These are phyloP conservation scores for Oxystoma pomonae DNA, from an alignment of 2,888 invertebrate species.

Conservation along the genomic window DNA sequence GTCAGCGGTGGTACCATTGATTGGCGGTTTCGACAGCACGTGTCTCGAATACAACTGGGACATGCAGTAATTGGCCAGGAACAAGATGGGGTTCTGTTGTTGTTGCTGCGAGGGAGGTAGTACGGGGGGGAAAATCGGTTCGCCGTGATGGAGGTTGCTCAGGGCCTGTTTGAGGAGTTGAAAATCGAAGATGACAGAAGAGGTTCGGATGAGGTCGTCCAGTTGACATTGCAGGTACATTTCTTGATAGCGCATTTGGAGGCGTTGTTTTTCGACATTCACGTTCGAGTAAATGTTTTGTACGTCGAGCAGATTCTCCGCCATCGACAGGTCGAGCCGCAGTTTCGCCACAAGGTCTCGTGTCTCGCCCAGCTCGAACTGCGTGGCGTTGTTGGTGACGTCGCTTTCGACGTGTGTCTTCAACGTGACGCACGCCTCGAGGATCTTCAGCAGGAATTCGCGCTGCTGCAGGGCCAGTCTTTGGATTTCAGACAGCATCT, in stretches of 20 bases:
- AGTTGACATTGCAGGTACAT: conserved; percentile 69
- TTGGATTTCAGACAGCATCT: conserved; percentile 65
- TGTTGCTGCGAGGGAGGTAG: conserved; percentile 41
- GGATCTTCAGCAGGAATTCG: conserved; percentile 66
- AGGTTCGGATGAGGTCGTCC: conserved; percentile 65
- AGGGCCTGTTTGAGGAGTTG: conserved; percentile 63
- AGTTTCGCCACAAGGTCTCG: conserved; percentile 60
- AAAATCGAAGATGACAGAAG: conserved; percentile 62
- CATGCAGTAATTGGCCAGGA: conserved; percentile 74
- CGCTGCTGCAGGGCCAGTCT: conserved; percentile 66
- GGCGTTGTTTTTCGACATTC: conserved; percentile 61
- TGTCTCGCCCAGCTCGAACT: conserved; percentile 63
- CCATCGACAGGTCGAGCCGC: conserved; percentile 56
- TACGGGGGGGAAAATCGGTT: conserved; percentile 46
- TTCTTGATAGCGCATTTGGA: conserved; percentile 65
- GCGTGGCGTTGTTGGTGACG: conserved; percentile 63
- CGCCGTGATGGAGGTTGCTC: conserved; percentile 58
- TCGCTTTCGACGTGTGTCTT: conserved; percentile 74
- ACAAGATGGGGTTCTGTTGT: conserved; percentile 62
- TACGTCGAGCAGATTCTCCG: conserved; percentile 57
- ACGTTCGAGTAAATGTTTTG: conserved; percentile 59
- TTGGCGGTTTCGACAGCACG: conserved; percentile 54
- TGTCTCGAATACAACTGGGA: conserved; percentile 66
- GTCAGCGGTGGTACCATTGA: conserved; percentile 49
- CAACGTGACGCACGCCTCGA: conserved; percentile 69